These are phyloP conservation scores for Enteromius trimaculatus DNA, from an alignment of 2,797 vertebrate genomes.

Conservation along the genomic window DNA sequence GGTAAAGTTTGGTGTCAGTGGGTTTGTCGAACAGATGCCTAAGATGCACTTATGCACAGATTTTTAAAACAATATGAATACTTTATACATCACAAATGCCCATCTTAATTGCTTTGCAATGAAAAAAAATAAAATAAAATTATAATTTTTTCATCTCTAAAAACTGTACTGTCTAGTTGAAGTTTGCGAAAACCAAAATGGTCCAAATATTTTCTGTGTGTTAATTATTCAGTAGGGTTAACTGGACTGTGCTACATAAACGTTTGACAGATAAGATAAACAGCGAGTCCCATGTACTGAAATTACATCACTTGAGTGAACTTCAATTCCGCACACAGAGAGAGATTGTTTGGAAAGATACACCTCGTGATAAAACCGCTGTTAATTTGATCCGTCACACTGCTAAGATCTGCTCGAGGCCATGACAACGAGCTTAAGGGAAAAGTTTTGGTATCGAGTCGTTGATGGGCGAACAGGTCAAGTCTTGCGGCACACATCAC, in stretches of 20 bases:
- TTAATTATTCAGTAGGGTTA: neutral
- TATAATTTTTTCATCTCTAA: neutral
- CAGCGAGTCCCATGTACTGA: neutral
- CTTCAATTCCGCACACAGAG: neutral
- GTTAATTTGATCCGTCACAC: neutral
- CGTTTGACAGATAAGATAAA: neutral
- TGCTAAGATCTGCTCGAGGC: slow-evolving; percentile 20
- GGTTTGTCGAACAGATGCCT: neutral
- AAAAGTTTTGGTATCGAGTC: slow-evolving; percentile 11
- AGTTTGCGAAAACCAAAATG: neutral
- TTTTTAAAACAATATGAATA: neutral
- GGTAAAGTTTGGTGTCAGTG: neutral
- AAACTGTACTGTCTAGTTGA: neutral
- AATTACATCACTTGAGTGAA: slow-evolving; percentile 29
- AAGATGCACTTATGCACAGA: neutral
- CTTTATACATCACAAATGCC: neutral
- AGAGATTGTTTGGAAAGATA: slow-evolving; percentile 29
- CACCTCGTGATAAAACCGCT: neutral
- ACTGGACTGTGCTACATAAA: slow-evolving; percentile 12
- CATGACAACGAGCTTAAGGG: slow-evolving; percentile 9
- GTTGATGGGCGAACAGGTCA: slow-evolving; percentile 11
- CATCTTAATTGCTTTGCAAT: neutral
- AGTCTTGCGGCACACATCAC: slow-evolving; percentile 16
- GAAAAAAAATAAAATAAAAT: too few species aligned
- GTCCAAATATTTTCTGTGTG: neutral